Conservation (phyloP, 2,888 invertebrate species). For the Xestia xanthographa region DNA sequence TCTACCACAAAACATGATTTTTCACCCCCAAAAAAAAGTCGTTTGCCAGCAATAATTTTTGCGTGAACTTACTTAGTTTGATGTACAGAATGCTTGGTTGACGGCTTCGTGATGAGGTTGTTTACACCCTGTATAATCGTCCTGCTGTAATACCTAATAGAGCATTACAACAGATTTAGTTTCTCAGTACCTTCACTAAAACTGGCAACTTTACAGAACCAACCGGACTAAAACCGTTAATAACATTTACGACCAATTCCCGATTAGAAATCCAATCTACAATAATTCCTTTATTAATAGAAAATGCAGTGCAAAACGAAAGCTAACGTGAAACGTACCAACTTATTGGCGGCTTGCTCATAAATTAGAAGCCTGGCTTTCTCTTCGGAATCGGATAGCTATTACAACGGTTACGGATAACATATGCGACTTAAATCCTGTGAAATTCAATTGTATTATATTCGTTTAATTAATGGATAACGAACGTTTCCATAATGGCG, state of each 20-base stretch:
- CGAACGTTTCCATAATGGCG: conserved; percentile 58
- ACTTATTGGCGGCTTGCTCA: conserved; percentile 58
- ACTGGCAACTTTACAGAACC: conserved; percentile 12
- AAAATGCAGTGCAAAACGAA: conserved; percentile 62
- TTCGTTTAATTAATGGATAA: conserved; percentile 72
- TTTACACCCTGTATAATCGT: too few species aligned
- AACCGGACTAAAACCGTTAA: conserved; percentile 28
- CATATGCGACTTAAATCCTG: conserved; percentile 68
- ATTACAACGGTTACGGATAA: conserved; percentile 64
- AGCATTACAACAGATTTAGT: neutral
- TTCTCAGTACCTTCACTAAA: neutral
- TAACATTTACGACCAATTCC: conserved; percentile 47
- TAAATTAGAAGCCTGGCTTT: conserved; percentile 58
- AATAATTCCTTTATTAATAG: conserved; percentile 63
- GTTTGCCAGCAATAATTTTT: too few species aligned
- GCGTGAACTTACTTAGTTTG: too few species aligned
- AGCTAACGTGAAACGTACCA: conserved; percentile 54
- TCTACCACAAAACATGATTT: too few species aligned
- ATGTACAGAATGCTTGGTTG: too few species aligned
- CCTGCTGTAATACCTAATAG: neutral
- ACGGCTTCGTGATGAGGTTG: too few species aligned
- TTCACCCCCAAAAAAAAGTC: too few species aligned
- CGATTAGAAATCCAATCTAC: conserved; percentile 61
- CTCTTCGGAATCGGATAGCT: conserved; percentile 61
- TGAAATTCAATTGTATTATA: conserved; percentile 73